Evolutionary conservation across 2,797 vertebrate species (phyloP), one percentile per base, ranked within the genome.

Genomic region (Aulostomus chinensis): DNA sequence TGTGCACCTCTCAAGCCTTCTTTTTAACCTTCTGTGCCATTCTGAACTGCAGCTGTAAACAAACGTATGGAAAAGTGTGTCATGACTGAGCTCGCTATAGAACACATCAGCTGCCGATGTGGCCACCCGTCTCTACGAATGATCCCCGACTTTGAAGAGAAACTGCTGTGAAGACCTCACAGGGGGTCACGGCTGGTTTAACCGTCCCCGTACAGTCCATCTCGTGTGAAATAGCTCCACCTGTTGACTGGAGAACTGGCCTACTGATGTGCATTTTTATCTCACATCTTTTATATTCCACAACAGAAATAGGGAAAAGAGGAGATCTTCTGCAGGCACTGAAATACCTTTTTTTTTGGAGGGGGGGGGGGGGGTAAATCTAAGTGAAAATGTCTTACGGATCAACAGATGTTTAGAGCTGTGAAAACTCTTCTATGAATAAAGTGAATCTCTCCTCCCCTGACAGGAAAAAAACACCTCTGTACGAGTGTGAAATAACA

Each of bases 201-300:
- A 34, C 32, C 0, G 22, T 36, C 26, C n/a, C n/a, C n/a, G n/a
- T 69, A 7, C 5, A 32, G 31, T 32, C 32, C 17, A 84, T 81
- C 58, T 63, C 7, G 17, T 83, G 78, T 79, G 51, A 46, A 83
- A 81, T 37, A 87, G 86, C 88, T 59, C 84, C 86, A 77, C 80
- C 88, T 85, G 46, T 80, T 80, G 84, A 73, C 74, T 22, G 13
- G 47, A 14, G n/a, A 58, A 39, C 55, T 37, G 17, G 8, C 5
- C 12, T 15, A 43, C 5, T 17, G 15, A 9, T 25, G n/a, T n/a
- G n/a, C n/a, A n/a, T n/a, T n/a, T n/a, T n/a, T n/a, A n/a, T n/a
- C n/a, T n/a, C n/a, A n/a, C n/a, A n/a, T n/a, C n/a, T n/a, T n/a
- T n/a, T n/a, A n/a, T n/a, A n/a, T n/a, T n/a, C n/a, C n/a, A n/a